Percentiles rank a stretch among this genome's conserved stretches.
phyloP scores from a whole-genome alignment of 2,113 vertebrate species.

The Lepidiolamprologus cunningtoni region DNA sequence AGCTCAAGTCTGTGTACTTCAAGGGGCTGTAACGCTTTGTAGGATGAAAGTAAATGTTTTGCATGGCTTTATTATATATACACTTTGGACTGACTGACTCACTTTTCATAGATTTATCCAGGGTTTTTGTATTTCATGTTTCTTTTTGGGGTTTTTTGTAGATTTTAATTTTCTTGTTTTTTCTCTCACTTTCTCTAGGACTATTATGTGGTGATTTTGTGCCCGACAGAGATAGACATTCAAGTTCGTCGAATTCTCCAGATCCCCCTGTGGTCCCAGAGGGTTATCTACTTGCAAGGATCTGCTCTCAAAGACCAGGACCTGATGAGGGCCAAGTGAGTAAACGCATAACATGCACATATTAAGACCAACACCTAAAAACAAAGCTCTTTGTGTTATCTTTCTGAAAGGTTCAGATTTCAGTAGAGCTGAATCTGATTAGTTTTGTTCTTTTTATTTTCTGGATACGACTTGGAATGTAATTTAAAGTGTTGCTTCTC shows the following conservation, averaged over 20 bases:
- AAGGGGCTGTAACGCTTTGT: not conserved
- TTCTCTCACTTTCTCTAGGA: slow-evolving; percentile 70
- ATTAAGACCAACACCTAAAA: not conserved
- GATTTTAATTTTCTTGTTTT: not conserved
- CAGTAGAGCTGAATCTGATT: not conserved
- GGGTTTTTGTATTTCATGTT: not conserved
- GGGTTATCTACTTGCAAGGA: slow-evolving; percentile 97
- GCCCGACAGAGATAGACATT: slow-evolving; percentile 92
- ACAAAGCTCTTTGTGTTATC: not conserved
- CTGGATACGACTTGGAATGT: not conserved
- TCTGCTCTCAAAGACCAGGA: slow-evolving; percentile 97
- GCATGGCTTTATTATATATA: not conserved
- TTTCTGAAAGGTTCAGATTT: not conserved
- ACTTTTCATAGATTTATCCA: not conserved
- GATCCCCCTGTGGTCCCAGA: slow-evolving; percentile 96
- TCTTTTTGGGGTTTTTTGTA: accelerated
- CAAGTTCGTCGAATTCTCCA: slow-evolving; percentile 94
- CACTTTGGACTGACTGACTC: not conserved
- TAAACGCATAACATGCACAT: not conserved
- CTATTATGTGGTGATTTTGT: slow-evolving; percentile 97
- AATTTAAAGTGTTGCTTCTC: not conserved
- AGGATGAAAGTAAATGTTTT: not conserved
- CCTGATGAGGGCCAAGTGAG: slow-evolving; percentile 98
- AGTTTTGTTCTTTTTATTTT: not conserved
- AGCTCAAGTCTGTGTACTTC: accelerated